These are phyloP conservation scores for Bicyclus anynana DNA, from an alignment of 1,140 invertebrate species.

Conservation along the genomic window DNA sequence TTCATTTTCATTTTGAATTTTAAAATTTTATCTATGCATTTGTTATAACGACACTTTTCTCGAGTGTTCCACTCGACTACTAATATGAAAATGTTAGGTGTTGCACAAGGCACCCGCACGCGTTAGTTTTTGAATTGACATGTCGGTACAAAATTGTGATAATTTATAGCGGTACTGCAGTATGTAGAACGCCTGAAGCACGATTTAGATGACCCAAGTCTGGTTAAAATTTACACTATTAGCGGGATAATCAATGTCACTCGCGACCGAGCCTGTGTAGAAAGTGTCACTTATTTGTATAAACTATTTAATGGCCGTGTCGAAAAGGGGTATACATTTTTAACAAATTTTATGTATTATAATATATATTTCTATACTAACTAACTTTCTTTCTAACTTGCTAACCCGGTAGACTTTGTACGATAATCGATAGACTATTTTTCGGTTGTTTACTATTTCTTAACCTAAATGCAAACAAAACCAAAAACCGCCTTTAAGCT, in stretches of 20 bases:
- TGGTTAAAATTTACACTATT: conserved; percentile 64
- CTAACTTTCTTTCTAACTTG: too few relatives aligned
- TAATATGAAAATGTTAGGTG: conserved; percentile 51
- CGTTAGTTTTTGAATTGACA: conserved; percentile 47
- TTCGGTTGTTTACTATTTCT: too few relatives aligned
- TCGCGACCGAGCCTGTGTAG: conserved; percentile 35
- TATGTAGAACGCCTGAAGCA: conserved; percentile 59
- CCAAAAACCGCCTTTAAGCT: too few relatives aligned
- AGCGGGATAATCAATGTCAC: conserved; percentile 60
- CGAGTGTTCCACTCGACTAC: conserved; percentile 39
- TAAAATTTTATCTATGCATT: conserved; percentile 29
- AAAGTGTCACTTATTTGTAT: conserved; percentile 71
- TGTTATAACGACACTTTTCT: conserved; percentile 17
- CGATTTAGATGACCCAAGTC: conserved; percentile 50
- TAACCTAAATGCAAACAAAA: too few relatives aligned
- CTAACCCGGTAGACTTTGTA: too few relatives aligned
- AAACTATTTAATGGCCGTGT: conserved; percentile 19
- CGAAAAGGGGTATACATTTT: neutral
- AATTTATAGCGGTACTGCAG: conserved; percentile 68
- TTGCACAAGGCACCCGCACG: conserved; percentile 30
- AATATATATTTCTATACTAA: too few relatives aligned
- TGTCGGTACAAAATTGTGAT: conserved; percentile 56
- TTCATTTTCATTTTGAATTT: conserved; percentile 42
- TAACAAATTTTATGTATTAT: too few relatives aligned
- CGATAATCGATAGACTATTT: too few relatives aligned